Evolutionary conservation across 2,797 vertebrate genomes (phyloP).

Genomic region (Coluber constrictor): DNA sequence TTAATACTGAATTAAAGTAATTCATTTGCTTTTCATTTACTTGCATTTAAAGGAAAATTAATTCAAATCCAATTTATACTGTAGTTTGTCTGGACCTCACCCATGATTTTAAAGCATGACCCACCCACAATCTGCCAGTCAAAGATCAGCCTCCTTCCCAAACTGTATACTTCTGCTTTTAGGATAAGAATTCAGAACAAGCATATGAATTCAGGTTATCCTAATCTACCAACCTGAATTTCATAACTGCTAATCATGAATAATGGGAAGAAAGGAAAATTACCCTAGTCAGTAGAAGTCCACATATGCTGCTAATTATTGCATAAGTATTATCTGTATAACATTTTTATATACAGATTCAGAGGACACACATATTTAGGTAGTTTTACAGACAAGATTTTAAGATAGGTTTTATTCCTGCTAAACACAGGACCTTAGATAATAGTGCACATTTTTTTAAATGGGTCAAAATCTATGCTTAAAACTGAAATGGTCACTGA

Average conservation of each 20-base stretch:
- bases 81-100: neutral
- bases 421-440: neutral
- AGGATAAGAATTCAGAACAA: neutral
- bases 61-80: neutral
- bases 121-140: neutral
- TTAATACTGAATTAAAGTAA: neutral
- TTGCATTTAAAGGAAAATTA: neutral
- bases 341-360: neutral
- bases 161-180: neutral
- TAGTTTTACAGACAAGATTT: neutral
- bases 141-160: neutral
- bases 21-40: neutral
- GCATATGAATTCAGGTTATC: neutral
- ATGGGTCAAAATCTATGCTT: neutral
- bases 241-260: neutral
- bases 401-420: neutral
- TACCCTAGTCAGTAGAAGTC: neutral
- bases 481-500: neutral
- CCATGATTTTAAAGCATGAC: neutral
- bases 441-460: neutral
- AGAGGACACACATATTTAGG: neutral
- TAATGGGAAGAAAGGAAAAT: neutral
- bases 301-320: neutral
- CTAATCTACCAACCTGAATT: neutral
- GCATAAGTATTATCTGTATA: neutral